These are phyloP conservation scores for Drymodes brunneopygia DNA, from an alignment of 2,113 vertebrate species.

Conservation along the genomic window DNA sequence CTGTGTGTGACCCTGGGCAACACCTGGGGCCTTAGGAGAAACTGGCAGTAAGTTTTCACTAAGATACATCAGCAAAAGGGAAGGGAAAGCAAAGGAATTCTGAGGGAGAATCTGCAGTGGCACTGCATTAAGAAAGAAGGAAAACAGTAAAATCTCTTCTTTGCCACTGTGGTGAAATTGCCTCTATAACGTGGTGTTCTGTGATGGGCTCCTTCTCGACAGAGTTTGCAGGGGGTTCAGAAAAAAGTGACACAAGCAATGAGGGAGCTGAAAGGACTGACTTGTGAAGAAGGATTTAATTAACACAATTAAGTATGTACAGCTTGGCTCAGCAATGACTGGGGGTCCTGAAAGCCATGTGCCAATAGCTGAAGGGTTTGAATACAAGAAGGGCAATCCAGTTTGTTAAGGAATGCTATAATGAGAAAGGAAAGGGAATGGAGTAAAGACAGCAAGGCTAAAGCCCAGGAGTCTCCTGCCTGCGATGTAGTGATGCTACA, in stretches of 20 bases:
- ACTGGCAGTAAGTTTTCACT: not conserved
- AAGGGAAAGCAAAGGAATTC: not conserved
- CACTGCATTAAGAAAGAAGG: not conserved
- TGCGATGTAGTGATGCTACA: not conserved
- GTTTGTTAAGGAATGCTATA: not conserved
- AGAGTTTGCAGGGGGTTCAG: not conserved
- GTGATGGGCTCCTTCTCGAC: not conserved
- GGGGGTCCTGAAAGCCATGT: not conserved
- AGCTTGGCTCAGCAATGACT: not conserved
- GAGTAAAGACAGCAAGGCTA: not conserved
- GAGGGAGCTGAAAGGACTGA: not conserved
- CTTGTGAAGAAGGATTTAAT: not conserved
- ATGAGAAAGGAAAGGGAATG: not conserved
- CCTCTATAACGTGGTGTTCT: not conserved
- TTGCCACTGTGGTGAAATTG: not conserved
- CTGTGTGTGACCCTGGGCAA: not conserved
- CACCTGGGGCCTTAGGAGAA: not conserved
- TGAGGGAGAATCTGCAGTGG: not conserved
- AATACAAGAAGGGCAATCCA: not conserved
- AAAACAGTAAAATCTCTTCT: not conserved
- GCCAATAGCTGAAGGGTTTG: not conserved
- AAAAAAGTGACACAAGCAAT: not conserved
- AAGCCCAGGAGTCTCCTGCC: not conserved
- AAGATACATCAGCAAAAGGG: not conserved
- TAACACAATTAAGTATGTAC: not conserved